Base-by-base conservation (phyloP, 2,888 invertebrate genomes). In the Parasteatoda lunata region DNA sequence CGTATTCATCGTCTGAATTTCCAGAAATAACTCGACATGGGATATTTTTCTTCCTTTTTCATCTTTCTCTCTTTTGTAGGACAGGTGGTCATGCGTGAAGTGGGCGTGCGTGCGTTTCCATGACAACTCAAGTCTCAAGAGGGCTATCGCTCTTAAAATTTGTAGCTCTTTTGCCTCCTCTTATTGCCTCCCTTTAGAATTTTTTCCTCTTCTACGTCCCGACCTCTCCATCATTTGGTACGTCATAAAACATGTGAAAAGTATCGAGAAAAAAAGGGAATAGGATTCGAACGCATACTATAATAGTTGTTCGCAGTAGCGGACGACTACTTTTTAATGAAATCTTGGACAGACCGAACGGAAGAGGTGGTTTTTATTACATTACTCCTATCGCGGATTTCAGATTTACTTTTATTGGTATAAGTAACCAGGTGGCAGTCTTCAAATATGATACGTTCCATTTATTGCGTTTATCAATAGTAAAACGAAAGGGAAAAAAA, bases 51-150 rank as follows among this genome's bases (percentile, higher is more conserved):
- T 70, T 66, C 70, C 48, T 59, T 72, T 77, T 71, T 72, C 65
- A 52, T 80, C 71, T 73, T 66, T 51, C 70, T 71, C 59, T 52
- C 77, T 81, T 86, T 86, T 86, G 85, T 86, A 77, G 85, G 85
- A 86, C 85, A 86, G 85, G 85, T 86, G 85, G 85, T 80, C 85
- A 86, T 86, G 85, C 85, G 80, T 86, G 85, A 86, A 86, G 76
- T 72, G 73, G 81, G 80, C 71, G 85, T 86, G 85, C 85, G 80
- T 86, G 80, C 68, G 85, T 86, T 81, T 52, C 71, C 70, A 81
- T 86, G 77, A 15, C 65, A 66, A 86, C 85, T 64, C 15, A 47
- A 54, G 80, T 80, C 85, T 86, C 85, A 49, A 64, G 85, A 85
- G 85, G 71, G 68, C 77, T 80, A 81, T 86, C 80, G 65, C 75